Percentiles rank a stretch among this genome's conserved stretches.
phyloP scores from a whole-genome alignment of 2,113 vertebrate species.

The Ageneiosus marmoratus region DNA sequence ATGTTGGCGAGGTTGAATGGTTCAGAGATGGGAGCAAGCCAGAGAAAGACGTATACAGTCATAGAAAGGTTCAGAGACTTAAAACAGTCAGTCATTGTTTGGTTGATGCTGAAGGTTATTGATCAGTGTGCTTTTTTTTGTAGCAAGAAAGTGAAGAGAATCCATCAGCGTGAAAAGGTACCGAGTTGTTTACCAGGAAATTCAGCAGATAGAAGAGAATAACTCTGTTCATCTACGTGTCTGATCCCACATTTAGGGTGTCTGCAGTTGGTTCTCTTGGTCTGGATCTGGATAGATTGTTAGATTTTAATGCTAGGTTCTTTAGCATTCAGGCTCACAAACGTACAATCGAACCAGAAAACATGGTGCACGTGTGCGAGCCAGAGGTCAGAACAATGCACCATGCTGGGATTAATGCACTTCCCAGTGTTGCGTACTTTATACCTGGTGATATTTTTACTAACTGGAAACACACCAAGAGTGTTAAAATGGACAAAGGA shows the following conservation, averaged over 20 bases:
- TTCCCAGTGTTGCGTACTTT: too few relatives aligned
- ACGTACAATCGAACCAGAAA: too few relatives aligned
- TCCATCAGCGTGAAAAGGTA: constrained; percentile 34
- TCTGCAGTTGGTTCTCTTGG: too few relatives aligned
- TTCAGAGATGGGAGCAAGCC: constrained; percentile 8
- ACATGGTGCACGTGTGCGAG: too few relatives aligned
- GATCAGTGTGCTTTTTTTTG: constrained; percentile 41
- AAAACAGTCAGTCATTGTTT: constrained; percentile 65
- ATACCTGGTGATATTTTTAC: too few relatives aligned
- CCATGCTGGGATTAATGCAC: too few relatives aligned
- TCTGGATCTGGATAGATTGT: too few relatives aligned
- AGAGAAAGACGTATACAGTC: constrained; percentile 8
- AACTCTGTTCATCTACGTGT: neutral
- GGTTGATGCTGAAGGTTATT: constrained; percentile 20
- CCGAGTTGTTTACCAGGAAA: constrained; percentile 10
- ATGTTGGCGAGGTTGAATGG: constrained; percentile 8
- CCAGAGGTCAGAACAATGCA: too few relatives aligned
- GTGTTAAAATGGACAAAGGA: too few relatives aligned
- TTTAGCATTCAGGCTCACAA: too few relatives aligned
- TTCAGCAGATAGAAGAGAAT: neutral
- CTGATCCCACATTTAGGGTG: neutral
- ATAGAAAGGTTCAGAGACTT: constrained; percentile 56
- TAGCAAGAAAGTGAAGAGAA: constrained; percentile 55
- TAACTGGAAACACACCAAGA: too few relatives aligned
- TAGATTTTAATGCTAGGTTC: too few relatives aligned